Base-by-base conservation (phyloP, 2,797 vertebrate species). In the Euthynnus affinis region DNA sequence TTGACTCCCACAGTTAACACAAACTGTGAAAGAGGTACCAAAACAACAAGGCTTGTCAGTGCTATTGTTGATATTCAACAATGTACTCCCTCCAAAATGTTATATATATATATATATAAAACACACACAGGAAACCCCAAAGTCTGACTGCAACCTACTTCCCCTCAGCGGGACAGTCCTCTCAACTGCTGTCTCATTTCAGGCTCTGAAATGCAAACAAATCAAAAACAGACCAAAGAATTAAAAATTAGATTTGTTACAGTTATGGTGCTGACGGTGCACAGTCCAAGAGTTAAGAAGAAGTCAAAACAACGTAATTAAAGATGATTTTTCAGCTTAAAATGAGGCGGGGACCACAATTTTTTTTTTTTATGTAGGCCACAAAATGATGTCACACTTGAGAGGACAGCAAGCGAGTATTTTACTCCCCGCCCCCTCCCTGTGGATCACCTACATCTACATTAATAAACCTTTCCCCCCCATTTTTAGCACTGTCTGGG, bases 11-110 rank as follows among this genome's bases (percentile, higher is more conserved):
- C 95, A 94, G 91, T 96, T 96, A 96, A 95, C 94, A 96, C 88
- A 96, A 96, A 96, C 96, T 98, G 97, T 96, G 93, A 94, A 94
- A 93, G 95, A 98, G 97, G 97, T 98, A 97, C 96, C 82, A 94
- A 92, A 86, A 92, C 94, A 88, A 91, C 92, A 90, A 96, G 92
- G 91, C 91, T 88, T 88, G 76, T 92, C 94, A 93, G 93, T 93
- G 91, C 89, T 95, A 93, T 96, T 96, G 96, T 97, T 97, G 93
- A 96, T 96, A 95, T 94, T 95, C 95, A 96, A 96, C 96, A 96
- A 96, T 96, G 96, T 97, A 95, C 96, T 96, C 93, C 95, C 95
- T 92, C 83, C 71, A 69, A 81, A 91, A 9, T 49, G 22, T 48
- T 12, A 55, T 22, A 18, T 52, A n/a, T n/a, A n/a, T n/a, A n/a